Conservation (phyloP, 1,140 invertebrate genomes). For the Aphaenogaster ashmeadi region DNA sequence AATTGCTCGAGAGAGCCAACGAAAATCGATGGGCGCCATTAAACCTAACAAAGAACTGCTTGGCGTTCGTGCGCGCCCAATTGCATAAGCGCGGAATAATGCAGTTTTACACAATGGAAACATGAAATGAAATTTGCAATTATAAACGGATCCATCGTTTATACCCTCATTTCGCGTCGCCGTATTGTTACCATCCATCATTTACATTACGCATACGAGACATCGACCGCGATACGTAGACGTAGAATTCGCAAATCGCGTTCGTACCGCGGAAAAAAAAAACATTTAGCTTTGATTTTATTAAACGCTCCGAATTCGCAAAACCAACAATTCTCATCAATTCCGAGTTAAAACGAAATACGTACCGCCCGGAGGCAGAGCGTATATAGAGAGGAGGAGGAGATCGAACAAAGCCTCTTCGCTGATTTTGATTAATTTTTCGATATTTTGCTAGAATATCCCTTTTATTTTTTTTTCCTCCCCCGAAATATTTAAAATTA, state of each 20-base stretch:
- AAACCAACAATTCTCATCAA: conserved; percentile 61
- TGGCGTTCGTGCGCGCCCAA: conserved; percentile 40
- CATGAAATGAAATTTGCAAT: conserved; percentile 64
- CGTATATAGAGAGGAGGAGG: not conserved
- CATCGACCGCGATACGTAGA: conserved; percentile 44
- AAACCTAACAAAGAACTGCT: conserved; percentile 62
- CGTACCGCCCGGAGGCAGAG: conserved; percentile 4
- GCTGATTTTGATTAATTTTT: conserved; percentile 57
- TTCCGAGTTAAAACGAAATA: conserved; percentile 49
- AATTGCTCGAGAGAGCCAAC: conserved; percentile 55
- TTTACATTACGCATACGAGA: conserved; percentile 57
- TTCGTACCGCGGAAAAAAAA: not conserved
- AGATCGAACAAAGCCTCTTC: conserved; percentile 34
- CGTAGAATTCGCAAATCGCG: conserved; percentile 17
- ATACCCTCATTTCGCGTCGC: conserved; percentile 61
- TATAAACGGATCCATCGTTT: conserved; percentile 65
- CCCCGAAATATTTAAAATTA: conserved; percentile 3
- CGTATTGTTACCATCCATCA: conserved; percentile 59
- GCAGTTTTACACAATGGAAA: conserved; percentile 65
- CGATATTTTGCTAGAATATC: conserved; percentile 40
- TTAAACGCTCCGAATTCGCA: conserved; percentile 45
- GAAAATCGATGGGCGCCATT: conserved; percentile 61
- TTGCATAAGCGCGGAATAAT: conserved; percentile 64
- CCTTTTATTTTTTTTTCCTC: conserved; percentile 1
- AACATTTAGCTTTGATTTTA: conserved; percentile 60